These are phyloP conservation scores for Idaea straminata DNA, from an alignment of 2,888 invertebrate genomes.

Conservation along the genomic window DNA sequence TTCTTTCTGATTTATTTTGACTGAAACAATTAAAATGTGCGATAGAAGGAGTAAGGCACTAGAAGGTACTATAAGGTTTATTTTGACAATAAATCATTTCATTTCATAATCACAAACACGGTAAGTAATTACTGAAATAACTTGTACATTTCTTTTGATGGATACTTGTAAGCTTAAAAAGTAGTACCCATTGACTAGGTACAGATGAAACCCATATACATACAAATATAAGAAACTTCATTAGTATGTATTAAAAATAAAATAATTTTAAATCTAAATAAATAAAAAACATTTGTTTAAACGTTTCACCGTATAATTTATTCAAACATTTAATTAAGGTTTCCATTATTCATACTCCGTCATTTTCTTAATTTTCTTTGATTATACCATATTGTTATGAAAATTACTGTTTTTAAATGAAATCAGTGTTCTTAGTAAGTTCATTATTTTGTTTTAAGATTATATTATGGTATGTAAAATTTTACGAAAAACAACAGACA, in stretches of 20 bases:
- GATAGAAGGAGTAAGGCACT: too few species aligned
- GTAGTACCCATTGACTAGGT: too few species aligned
- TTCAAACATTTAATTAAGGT: slow-evolving; percentile 26
- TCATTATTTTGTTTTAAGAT: not conserved
- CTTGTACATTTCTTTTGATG: too few species aligned
- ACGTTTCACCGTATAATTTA: slow-evolving; percentile 21
- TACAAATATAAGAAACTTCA: not conserved
- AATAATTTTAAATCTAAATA: slow-evolving; percentile 11
- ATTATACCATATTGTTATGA: slow-evolving; percentile 30
- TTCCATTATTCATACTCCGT: slow-evolving; percentile 27
- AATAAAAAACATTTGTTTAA: slow-evolving; percentile 11
- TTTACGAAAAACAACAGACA: too few species aligned
- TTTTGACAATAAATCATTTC: too few species aligned
- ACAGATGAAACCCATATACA: not conserved
- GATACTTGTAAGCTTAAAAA: too few species aligned
- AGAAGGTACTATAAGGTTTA: too few species aligned
- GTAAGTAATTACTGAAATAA: too few species aligned
- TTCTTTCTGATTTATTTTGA: not conserved
- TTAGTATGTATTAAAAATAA: not conserved
- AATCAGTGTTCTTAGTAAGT: slow-evolving; percentile 10
- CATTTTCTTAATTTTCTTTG: slow-evolving; percentile 25
- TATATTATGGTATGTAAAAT: not conserved
- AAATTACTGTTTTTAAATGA: slow-evolving; percentile 21
- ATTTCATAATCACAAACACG: too few species aligned
- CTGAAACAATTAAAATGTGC: not conserved